Base-by-base conservation (phyloP, 1,140 invertebrate genomes). In the Leptinotarsa defecta region DNA sequence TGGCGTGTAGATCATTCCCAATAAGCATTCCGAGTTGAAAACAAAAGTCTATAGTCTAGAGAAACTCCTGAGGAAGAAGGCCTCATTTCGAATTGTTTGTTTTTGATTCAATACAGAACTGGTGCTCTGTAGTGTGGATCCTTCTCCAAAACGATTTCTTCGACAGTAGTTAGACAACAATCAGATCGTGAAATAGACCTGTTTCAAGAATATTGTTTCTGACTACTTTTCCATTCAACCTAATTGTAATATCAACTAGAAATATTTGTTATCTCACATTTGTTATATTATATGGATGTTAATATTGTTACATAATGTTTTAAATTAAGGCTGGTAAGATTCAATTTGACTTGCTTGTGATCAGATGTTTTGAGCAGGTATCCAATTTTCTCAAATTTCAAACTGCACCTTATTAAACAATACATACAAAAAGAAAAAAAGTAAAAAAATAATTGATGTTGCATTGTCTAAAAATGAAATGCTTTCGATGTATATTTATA, bases 251-350 rank as follows among this genome's bases (percentile, higher is more conserved):
- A 78, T 81, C 79, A 79, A 71, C 49, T 67, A 79, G 64, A 76
- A 67, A 65, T 68, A 77, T 79, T 75, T 71, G 78, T 82, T 81
- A 78, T 78, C 77, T 78, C 78, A 77, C 82, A 76, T 81, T 81
- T 81, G 77, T 81, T 81, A 80, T 74, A 81, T 69, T 81, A 79
- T 81, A 81, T 81, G 65, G 75, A 73, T 81, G 78, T 81, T 81
- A 77, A 76, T 79, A 74, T 81, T 80, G 76, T 77, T 78, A 43
- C 34, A 43, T 43, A 74, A 78, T 78, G 70, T 78, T 78, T 71
- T 78, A 78, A 78, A 78, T 48, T 71, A 76, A 48, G 71, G 74
- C 74, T 69, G 17, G 67, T 68, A 68, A 24, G 24, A 68, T 22
- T 24, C 43, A 17, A 57, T 68, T 43, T 65, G 71, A 65, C 48